These are phyloP conservation scores for Marmota monax DNA, from an alignment of 2,113 vertebrate genomes.

Conservation along the genomic window DNA sequence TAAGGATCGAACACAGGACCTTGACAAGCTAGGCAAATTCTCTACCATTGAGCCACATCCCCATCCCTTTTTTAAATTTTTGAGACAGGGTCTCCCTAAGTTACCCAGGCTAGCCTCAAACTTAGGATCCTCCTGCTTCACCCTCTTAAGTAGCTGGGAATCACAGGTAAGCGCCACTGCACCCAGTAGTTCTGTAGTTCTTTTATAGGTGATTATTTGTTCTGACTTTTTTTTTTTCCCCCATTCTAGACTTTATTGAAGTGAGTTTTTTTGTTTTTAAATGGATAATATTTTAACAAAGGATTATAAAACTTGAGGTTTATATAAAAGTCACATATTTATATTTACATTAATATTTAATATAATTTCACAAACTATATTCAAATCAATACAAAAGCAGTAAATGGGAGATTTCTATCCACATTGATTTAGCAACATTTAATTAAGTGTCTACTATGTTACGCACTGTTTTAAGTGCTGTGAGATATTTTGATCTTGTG, in stretches of 20 bases:
- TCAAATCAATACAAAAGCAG: not conserved
- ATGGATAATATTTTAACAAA: slow-evolving; percentile 10
- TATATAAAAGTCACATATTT: not conserved
- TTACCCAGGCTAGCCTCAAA: not conserved
- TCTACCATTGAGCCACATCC: not conserved
- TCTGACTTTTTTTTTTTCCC: not conserved
- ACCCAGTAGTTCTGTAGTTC: not conserved
- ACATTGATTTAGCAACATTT: not conserved
- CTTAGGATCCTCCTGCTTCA: not conserved
- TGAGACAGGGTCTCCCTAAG: not conserved
- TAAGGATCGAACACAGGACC: not conserved
- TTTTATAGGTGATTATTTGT: slow-evolving; percentile 28
- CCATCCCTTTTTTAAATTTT: not conserved
- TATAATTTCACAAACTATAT: not conserved
- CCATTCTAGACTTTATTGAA: not conserved
- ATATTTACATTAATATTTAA: slow-evolving; percentile 28
- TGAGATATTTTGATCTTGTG: not conserved
- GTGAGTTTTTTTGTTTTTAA: not conserved
- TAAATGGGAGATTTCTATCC: not conserved
- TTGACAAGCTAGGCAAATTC: not conserved
- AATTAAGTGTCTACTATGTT: not conserved
- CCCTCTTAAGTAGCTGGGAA: not conserved
- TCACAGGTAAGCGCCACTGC: not conserved
- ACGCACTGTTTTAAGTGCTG: not conserved
- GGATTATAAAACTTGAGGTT: slow-evolving; percentile 7